Base-by-base conservation (phyloP, 2,888 invertebrate species). In the Pyralis farinalis region DNA sequence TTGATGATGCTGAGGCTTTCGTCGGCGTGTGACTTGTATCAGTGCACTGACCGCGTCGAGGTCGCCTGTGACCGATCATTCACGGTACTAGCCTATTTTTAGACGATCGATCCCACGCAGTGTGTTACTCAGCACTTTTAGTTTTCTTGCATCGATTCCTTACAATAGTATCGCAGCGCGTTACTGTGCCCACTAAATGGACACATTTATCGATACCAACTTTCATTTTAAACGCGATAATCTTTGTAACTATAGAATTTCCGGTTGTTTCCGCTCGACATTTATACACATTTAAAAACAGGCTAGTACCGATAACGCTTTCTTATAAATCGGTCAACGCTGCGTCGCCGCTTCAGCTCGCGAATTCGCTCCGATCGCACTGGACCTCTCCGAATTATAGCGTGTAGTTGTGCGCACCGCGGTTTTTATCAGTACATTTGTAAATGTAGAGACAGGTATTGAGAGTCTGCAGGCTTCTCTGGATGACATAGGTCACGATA, bases 1-100 rank as follows among this genome's bases (percentile, higher is more conserved):
- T 73, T 83, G 71, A 78, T 80, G 82, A 87, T 88, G 89, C 84
- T 83, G 89, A 89, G 89, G 89, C 89, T 90, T 90, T 90, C 89
- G 88, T 90, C 89, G 89, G 80, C 87, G 87, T 85, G 77, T 83
- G 81, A 84, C 78, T 73, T 73, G 64, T 75, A 75, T 72, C 71
- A 76, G 77, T 77, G 79, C 82, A 86, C 82, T 82, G 88, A 80
- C 78, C 85, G 85, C 84, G 84, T 80, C 77, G 77, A 73, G 73
- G 78, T 73, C 78, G 79, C 77, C 74, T 63, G 77, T 79, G 73
- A 71, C 71, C 78, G 77, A 71, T 73, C 77, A 73, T 76, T 84
- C 80, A 72, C 71, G 70, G 80, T 81, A 83, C 81, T 77, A 78
- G 86, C 80, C 80, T 83, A 81, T 86, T 85, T 86, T 76, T 71